These are phyloP conservation scores for Ophion costatus DNA, from an alignment of 2,888 invertebrate species.

Conservation along the genomic window DNA sequence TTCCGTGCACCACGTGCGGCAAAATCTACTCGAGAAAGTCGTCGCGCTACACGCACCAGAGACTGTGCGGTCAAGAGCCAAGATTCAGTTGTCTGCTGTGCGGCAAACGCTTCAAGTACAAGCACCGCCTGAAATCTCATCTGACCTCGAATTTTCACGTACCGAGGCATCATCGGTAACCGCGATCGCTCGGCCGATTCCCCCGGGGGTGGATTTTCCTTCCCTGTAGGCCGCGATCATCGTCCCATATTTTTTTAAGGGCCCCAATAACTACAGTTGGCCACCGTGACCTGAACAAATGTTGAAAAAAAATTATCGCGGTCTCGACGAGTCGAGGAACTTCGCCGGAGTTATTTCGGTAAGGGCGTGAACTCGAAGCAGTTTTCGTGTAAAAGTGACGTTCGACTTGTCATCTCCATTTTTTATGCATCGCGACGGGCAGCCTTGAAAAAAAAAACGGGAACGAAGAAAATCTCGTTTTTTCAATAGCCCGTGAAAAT, in stretches of 20 bases:
- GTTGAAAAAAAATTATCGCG: neutral
- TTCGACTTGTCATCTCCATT: neutral
- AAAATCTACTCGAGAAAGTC: conserved; percentile 77
- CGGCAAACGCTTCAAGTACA: conserved; percentile 79
- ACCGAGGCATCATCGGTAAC: conserved; percentile 53
- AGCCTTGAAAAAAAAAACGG: neutral
- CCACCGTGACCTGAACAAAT: neutral
- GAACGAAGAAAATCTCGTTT: neutral
- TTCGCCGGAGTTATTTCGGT: neutral
- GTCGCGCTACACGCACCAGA: conserved; percentile 79
- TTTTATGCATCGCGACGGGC: neutral
- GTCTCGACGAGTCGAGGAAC: neutral
- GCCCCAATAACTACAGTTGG: neutral
- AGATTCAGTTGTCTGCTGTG: conserved; percentile 81
- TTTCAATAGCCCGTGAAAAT: neutral
- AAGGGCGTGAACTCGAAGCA: neutral
- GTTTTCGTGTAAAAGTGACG: neutral
- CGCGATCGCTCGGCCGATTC: neutral
- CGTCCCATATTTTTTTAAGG: no score
- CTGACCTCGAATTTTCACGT: conserved; percentile 73
- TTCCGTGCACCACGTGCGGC: conserved; percentile 76
- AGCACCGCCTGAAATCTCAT: conserved; percentile 78
- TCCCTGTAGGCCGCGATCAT: neutral
- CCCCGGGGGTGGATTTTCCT: neutral
- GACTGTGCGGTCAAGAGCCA: conserved; percentile 80